Evolutionary conservation across 2,113 vertebrate genomes (phyloP).

Genomic region (Pholis gunnellus): DNA sequence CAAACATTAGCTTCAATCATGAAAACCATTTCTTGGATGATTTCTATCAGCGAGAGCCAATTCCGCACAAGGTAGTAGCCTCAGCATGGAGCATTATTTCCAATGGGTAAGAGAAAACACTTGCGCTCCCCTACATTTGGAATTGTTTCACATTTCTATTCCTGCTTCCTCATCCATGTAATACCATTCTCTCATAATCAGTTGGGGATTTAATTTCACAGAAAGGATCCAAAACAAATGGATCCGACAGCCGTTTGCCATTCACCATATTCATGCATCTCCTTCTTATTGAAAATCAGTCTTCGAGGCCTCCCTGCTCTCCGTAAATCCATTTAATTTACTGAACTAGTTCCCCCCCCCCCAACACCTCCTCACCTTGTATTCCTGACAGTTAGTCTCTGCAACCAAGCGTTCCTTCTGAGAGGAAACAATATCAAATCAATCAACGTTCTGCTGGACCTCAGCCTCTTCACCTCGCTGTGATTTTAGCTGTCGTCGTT

Average conservation of each 20-base stretch:
- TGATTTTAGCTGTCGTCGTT: conserved; percentile 37
- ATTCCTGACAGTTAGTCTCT: conserved; percentile 20
- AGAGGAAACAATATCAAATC: conserved; percentile 60
- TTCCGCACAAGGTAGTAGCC: conserved; percentile 49
- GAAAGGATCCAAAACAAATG: conserved; percentile 77
- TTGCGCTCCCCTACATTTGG: conserved; percentile 54
- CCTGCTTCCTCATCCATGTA: conserved; percentile 78
- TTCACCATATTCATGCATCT: conserved; percentile 71
- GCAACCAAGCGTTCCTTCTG: conserved; percentile 32
- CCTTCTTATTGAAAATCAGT: conserved; percentile 71
- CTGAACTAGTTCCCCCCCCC: conserved; percentile 45
- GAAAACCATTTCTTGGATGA: conserved; percentile 66
- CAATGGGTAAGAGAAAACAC: conserved; percentile 59
- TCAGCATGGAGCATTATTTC: conserved; percentile 52
- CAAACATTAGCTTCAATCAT: conserved; percentile 73
- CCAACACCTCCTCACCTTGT: neutral
- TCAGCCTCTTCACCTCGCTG: conserved; percentile 31
- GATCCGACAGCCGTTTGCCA: conserved; percentile 61
- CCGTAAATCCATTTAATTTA: conserved; percentile 73
- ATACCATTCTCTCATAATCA: conserved; percentile 79
- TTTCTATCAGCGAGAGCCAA: conserved; percentile 64
- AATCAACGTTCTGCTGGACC: conserved; percentile 40
- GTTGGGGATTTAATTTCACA: conserved; percentile 81
- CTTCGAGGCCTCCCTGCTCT: conserved; percentile 51
- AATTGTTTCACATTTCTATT: conserved; percentile 74